Percentiles rank a stretch among this genome's conserved stretches.
Conservation (phyloP, 2,797 vertebrate species). For the Silurus lanzhouensis region DNA sequence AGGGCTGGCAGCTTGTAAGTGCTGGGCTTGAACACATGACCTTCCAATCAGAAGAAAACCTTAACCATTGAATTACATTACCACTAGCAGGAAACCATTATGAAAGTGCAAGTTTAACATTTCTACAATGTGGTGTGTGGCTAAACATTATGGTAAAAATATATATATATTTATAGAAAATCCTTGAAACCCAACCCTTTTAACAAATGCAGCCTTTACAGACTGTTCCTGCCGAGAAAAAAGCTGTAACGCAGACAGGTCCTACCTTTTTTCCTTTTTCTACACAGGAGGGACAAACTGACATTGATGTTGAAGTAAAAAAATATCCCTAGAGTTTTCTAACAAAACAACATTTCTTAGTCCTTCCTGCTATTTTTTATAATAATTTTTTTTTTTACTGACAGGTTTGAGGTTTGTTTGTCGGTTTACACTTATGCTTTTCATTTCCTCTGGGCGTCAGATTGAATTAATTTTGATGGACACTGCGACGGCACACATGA, state of each 20-base stretch:
- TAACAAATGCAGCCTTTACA: neutral
- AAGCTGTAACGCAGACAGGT: neutral
- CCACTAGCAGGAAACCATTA: no score
- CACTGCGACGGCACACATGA: conserved; percentile 74
- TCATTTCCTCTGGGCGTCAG: conserved; percentile 78
- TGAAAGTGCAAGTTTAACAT: no score
- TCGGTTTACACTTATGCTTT: conserved; percentile 76
- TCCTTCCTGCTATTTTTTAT: conserved; percentile 79
- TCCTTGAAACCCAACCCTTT: neutral
- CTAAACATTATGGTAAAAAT: no score
- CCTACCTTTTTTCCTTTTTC: neutral
- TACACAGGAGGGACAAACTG: conserved; percentile 4
- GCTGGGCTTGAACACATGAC: no score
- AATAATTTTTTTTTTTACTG: conserved; percentile 69
- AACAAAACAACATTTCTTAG: conserved; percentile 66
- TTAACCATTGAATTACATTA: no score
- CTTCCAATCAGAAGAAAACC: no score
- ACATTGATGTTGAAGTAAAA: conserved; percentile 35
- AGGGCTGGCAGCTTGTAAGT: no score
- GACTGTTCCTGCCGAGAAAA: neutral
- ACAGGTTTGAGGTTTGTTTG: conserved; percentile 76
- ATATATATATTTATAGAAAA: neutral
- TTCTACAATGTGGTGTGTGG: no score
- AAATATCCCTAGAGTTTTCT: conserved; percentile 28
- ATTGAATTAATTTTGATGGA: conserved; percentile 81